These are phyloP conservation scores for Tapirus terrestris DNA, from an alignment of 2,113 vertebrate species.

Conservation along the genomic window DNA sequence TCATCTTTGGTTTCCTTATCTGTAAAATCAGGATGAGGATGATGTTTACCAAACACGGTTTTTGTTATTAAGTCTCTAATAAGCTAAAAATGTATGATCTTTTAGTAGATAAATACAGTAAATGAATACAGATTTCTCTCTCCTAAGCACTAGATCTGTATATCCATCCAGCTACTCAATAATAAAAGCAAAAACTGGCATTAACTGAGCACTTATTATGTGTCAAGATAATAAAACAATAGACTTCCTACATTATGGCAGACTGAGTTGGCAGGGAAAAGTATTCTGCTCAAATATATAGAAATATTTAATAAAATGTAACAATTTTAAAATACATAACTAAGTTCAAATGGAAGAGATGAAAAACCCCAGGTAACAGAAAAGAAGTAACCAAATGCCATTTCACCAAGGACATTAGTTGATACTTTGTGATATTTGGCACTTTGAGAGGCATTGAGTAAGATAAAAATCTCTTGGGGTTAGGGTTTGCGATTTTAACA, in stretches of 20 bases:
- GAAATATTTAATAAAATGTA: background rate
- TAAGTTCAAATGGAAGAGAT: background rate
- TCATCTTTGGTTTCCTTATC: slow-evolving; percentile 23
- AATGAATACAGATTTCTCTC: background rate
- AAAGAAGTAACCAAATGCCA: background rate
- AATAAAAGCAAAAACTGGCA: background rate
- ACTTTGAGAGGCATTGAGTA: background rate
- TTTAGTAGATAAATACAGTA: background rate
- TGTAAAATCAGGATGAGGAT: background rate
- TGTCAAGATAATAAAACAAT: background rate
- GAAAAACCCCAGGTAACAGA: background rate
- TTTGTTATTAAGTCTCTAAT: background rate
- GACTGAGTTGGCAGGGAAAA: background rate
- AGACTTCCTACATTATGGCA: background rate
- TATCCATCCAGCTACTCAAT: background rate
- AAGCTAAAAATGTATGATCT: background rate
- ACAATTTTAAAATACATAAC: background rate
- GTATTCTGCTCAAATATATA: background rate
- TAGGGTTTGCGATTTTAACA: background rate
- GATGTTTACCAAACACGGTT: background rate
- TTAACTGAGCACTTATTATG: background rate
- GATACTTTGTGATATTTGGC: too few species aligned
- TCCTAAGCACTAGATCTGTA: background rate
- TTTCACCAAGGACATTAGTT: background rate
- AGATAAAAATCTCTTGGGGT: background rate